phyloP scores from a whole-genome alignment of 2,888 invertebrate species.

The Ennomos fuscantarius region DNA sequence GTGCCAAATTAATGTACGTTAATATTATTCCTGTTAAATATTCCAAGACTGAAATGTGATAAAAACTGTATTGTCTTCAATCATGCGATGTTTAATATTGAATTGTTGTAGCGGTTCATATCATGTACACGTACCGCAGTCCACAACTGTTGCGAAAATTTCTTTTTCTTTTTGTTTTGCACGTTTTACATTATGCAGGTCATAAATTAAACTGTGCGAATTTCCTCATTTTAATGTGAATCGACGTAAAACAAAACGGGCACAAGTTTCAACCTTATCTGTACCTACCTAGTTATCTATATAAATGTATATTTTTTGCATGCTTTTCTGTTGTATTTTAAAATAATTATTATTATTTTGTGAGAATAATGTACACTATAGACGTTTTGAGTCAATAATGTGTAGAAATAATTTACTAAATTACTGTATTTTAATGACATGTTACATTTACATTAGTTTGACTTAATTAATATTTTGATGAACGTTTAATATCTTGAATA shows the following conservation, averaged over 20 bases:
- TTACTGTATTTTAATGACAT: conserved; percentile 39
- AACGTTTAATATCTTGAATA: too few species aligned
- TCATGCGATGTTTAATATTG: conserved; percentile 40
- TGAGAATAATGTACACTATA: conserved; percentile 36
- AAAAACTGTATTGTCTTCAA: conserved; percentile 49
- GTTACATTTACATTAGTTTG: conserved; percentile 5
- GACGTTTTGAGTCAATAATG: conserved; percentile 23
- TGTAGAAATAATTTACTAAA: conserved; percentile 13
- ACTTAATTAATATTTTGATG: neutral
- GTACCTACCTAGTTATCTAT: conserved; percentile 6
- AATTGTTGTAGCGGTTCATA: conserved; percentile 24
- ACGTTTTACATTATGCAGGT: conserved; percentile 70
- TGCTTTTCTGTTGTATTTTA: conserved; percentile 49
- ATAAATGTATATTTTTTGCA: conserved; percentile 54
- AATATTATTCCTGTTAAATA: conserved; percentile 52
- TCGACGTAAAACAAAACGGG: conserved; percentile 26
- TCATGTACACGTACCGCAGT: too few species aligned
- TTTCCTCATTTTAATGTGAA: conserved; percentile 7
- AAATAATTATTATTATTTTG: conserved; percentile 57
- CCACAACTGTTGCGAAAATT: conserved; percentile 7
- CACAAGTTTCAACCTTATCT: conserved; percentile 36
- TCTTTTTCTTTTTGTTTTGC: conserved; percentile 32
- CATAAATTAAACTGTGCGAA: conserved; percentile 60
- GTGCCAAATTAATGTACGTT: conserved; percentile 67
- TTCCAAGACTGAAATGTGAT: conserved; percentile 77